Base-by-base conservation (phyloP, 2,888 invertebrate species). In the Tanaodytes sp. region DNA sequence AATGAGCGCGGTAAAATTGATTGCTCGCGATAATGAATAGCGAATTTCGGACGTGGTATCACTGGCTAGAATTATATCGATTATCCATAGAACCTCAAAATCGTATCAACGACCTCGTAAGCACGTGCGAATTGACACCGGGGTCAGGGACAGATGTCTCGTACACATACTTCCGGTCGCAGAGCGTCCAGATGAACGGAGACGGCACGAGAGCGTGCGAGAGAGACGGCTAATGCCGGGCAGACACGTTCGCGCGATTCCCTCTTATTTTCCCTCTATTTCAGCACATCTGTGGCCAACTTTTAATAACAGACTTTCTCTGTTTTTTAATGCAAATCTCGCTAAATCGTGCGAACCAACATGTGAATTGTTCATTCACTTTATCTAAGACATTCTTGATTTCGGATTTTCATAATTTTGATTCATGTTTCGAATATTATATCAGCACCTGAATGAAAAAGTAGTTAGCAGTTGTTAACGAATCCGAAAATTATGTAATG, bases 101-200 rank as follows among this genome's bases (percentile, higher is more conserved):
- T 48, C 65, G 62, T 62, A 65, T 62, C 65, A 71, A 71, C 62
- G 65, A 61, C 70, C 70, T 65, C 61, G 57, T 42, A 49, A 70
- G 59, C 65, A 70, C 70, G 70, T 65, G 70, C 61, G 70, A 71
- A 71, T 65, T 58, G 57, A 71, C 70, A 62, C 65, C 51, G 61
- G 63, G 64, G 69, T 69, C 69, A 69, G 69, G 70, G 62, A 62
- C 70, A 70, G 64, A 55, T 64, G 64, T 70, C 69, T 70, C 69
- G 69, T 48, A 42, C 64, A 51, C 64, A 55, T 49, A 70, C 64
- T 70, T 70, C 69, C 69, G 59, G 55, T 55, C 58, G 48, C 46
- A 40, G 46, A 58, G 40, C 67, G 23, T 61, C 33, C 51, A 45
- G 49, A 66, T 59, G 64, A 64, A 51, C 36, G 37, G 65, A 61